Evolutionary conservation across 2,888 invertebrate species (phyloP), one percentile per base, ranked within the genome.

Genomic region (Thalpophila matura): DNA sequence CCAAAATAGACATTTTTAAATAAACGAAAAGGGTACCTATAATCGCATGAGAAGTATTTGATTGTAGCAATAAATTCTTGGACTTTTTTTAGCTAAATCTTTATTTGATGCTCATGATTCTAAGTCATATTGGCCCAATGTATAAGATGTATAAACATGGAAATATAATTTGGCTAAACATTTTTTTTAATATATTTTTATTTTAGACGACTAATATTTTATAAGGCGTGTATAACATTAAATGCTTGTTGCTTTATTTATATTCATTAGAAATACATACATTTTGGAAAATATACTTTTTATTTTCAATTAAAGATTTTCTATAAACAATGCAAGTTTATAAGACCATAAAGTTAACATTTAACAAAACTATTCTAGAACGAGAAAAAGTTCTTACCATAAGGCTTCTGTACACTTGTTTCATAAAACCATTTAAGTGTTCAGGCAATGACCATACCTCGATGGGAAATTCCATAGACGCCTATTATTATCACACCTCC

Each of bases 91-190:
- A 55, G 18, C 31, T 33, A 37, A 60, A 51, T 55, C 10, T n/a
- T n/a, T n/a, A 12, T 50, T 50, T 20, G n/a, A 26, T 35, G 47
- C 20, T 24, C 22, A 22, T 33, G 18, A 24, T 35, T 45, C 14
- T 43, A 58, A 38, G 40, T 33, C 5, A 43, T 40, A 54, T 50
- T 31, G 16, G 33, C 40, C 24, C 20, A 55, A 37, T 26, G 9
- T 20, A 47, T 37, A 35, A 47, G 3, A 9, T 38, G 22, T 51
- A 54, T 42, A 51, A 70, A 56, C 51, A 43, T 74, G 31, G 38
- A 75, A 61, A 56, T 68, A 61, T 56, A 10, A 65, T 53, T 66
- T 67, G 47, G 37, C 18, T 67, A 67, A 54, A 42, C 18, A 77
- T 42, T 35, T 50, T 46, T 50, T 47, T 20, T 31, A 35, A 6